Base-by-base conservation (phyloP, 1,140 invertebrate genomes). In the Anthonomus grandis region DNA sequence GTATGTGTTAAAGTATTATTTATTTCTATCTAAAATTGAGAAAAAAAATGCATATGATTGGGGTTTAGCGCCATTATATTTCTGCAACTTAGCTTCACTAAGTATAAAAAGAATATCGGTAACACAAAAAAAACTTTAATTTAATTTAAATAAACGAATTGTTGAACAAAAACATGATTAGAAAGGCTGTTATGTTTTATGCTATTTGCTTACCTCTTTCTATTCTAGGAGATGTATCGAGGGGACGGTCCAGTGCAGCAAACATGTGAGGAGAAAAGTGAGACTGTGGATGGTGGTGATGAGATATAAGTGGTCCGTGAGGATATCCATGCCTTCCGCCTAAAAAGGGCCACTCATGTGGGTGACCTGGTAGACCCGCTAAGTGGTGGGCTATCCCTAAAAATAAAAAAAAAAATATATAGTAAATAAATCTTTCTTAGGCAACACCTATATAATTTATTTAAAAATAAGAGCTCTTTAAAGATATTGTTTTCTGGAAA, bases 321-420 rank as follows among this genome's bases (percentile, higher is more conserved):
- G 79, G 77, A 23, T 79, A 79, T 50, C 79, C 77, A 69, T 83
- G 82, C 38, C 82, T 73, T 18, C 63, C 70, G 6, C 64, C 68
- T 6, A 79, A 73, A 49, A 82, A 70, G 2, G 81, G 78, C 83
- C 83, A 85, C 44, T 85, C 83, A 2, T 79, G 76, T 24, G 69
- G 70, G 13, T 71, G 74, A 51, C 75, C 75, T 52, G 76, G 66
- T 50, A 85, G 71, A 2, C 82, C 83, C 4, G 83, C 81, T 47
- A 85, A 54, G 65, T 85, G 83, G 64, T 84, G 82, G 0, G 83
- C 82, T 64, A 85, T 83, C 54, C 83, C 83, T 84, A 71, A 8
- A 77, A 76, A 63, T 49, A 57, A 56, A 51, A 46, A 24, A 27
- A 10, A 53, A 17, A 24, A 1, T 15, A 12, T 3, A 22, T 24